These are phyloP conservation scores for Anthopleura xanthogrammica DNA, from an alignment of 92 coral and sea anemone genomes.

Conservation along the genomic window DNA sequence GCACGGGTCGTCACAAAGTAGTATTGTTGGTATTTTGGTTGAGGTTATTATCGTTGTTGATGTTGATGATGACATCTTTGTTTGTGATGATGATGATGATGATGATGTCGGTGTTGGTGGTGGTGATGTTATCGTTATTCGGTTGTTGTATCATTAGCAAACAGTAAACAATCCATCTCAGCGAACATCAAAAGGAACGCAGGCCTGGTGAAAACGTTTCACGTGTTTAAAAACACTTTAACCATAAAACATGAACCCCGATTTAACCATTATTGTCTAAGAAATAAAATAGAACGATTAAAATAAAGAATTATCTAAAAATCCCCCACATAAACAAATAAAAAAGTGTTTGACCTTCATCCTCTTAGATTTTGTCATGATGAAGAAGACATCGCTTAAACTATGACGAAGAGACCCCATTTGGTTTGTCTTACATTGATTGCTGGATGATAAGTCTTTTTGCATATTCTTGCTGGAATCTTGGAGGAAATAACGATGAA, in stretches of 20 bases:
- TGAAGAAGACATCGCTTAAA: neutral
- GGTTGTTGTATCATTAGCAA: too few relatives aligned
- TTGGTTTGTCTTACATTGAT: neutral
- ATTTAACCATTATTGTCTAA: neutral
- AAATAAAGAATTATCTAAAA: neutral
- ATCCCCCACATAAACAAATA: neutral
- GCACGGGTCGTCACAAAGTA: too few relatives aligned
- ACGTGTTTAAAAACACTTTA: neutral
- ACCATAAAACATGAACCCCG: neutral
- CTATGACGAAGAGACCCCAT: neutral
- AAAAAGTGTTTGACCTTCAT: neutral
- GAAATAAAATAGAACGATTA: neutral
- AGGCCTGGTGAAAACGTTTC: neutral
- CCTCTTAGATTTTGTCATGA: neutral
- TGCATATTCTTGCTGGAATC: neutral
- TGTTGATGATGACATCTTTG: too few relatives aligned
- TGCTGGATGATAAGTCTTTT: neutral
- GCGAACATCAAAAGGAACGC: neutral
- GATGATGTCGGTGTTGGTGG: too few relatives aligned
- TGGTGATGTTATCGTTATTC: too few relatives aligned
- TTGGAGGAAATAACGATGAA: neutral
- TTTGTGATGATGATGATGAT: too few relatives aligned
- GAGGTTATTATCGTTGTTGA: too few relatives aligned
- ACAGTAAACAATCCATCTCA: too few relatives aligned
- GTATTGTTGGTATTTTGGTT: too few relatives aligned